Conservation (phyloP, 2,797 vertebrate species). For the Eulemur albifrons region DNA sequence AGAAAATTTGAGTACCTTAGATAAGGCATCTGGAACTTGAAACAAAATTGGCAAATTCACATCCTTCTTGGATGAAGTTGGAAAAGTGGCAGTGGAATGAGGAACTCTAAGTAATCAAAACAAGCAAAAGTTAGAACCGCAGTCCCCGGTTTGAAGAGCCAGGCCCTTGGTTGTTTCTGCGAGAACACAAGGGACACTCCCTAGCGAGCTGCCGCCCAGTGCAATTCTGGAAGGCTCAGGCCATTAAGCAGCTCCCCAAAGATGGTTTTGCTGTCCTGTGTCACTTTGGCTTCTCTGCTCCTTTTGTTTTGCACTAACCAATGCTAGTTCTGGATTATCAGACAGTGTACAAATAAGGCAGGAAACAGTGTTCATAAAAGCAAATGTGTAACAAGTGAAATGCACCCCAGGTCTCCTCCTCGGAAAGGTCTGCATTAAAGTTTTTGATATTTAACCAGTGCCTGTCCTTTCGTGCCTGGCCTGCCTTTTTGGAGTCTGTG, state of each 20-base stretch:
- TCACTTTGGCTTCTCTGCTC: not conserved
- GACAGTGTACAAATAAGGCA: not conserved
- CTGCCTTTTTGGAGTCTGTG: not conserved
- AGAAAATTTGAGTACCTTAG: slow-evolving; percentile 55
- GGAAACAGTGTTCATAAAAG: not conserved
- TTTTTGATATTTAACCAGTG: not conserved
- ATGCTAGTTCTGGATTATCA: not conserved
- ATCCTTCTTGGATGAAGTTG: slow-evolving; percentile 39
- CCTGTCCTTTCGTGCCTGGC: not conserved
- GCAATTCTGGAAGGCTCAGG: not conserved
- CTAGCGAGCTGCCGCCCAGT: fast-evolving
- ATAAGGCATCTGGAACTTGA: slow-evolving; percentile 32
- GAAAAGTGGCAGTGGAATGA: not conserved
- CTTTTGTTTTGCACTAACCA: not conserved
- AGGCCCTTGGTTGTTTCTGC: not conserved
- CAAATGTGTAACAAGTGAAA: not conserved
- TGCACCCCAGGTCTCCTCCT: not conserved
- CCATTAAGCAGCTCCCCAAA: not conserved
- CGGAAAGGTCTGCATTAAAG: not conserved
- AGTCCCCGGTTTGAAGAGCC: fast-evolving
- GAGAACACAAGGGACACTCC: not conserved
- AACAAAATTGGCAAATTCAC: slow-evolving; percentile 5
- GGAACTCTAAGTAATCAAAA: slow-evolving; percentile 50
- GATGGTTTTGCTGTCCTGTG: not conserved
- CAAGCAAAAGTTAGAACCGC: slow-evolving; percentile 12